Percentiles rank a stretch among this genome's conserved stretches.
These are phyloP conservation scores for Kryphioiulus occultus DNA, from an alignment of 2,888 invertebrate genomes.

Conservation along the genomic window DNA sequence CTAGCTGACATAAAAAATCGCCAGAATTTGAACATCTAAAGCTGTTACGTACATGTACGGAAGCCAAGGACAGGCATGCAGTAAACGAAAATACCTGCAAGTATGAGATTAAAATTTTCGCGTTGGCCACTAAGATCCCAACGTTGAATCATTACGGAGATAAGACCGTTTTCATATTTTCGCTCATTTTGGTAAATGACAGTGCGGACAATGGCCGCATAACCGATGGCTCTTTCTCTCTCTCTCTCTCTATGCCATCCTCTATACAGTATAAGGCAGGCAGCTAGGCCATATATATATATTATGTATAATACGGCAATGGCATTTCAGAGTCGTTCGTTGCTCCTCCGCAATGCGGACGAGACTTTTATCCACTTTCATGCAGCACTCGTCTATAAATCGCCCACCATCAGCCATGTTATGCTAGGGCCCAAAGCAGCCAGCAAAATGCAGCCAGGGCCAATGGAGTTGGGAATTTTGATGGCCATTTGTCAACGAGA, in stretches of 20 bases:
- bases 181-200: conserved; percentile 9
- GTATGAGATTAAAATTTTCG: not conserved
- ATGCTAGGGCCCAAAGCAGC: not conserved
- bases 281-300: conserved; percentile 4
- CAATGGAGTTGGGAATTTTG: conserved; percentile 17
- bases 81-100: not conserved
- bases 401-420: not conserved
- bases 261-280: not conserved
- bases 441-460: not conserved
- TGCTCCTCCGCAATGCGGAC: conserved; percentile 23
- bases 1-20: too few relatives aligned
- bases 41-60: too few relatives aligned
- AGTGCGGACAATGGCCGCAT: not conserved
- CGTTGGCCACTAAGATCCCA: not conserved
- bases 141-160: not conserved
- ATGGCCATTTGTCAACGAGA: conserved; percentile 23
- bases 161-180: conserved; percentile 23
- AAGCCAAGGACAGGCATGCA: too few relatives aligned
- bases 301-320: conserved; percentile 23
- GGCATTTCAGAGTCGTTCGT: not conserved
- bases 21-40: too few relatives aligned
- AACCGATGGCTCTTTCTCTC: not conserved
- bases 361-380: conserved; percentile 17
- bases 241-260: not conserved
- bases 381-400: not conserved